Base-by-base conservation (phyloP, 2,888 invertebrate genomes). In the Himalopsyche tibetana region DNA sequence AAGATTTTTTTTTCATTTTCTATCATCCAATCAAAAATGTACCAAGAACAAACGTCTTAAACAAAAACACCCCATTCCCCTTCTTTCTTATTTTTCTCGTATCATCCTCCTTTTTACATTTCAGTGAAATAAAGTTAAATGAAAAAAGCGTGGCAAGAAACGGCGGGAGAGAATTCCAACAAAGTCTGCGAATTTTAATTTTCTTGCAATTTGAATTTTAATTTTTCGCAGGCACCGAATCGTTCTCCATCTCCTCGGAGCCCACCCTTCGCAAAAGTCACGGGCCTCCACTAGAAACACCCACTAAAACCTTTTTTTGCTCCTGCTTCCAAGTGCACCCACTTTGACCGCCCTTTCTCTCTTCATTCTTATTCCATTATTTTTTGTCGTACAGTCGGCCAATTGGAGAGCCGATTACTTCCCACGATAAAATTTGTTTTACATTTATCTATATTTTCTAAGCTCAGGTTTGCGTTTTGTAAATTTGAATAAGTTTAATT, bases 181-280 rank as follows among this genome's bases (percentile, higher is more conserved):
- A 81, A 85, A 88, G 88, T 92, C 91, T 91, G 90, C 92, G 92
- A 92, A 93, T 93, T 93, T 93, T 93, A 93, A 93, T 93, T 93
- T 93, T 93, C 93, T 93, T 92, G 93, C 92, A 91, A 92, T 93
- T 93, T 93, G 93, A 93, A 93, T 93, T 92, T 93, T 93, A 93
- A 93, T 93, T 93, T 93, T 93, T 93, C 92, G 91, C 91, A 74
- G 87, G 83, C 86, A 84, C 86, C 63, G 86, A 88, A 88, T 86
- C 88, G 88, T 86, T 83, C 86, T 83, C 80, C 28, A 9, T n/a
- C 55, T 83, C 83, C 79, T 80, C 19, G 38, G 56, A 36, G 11
- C 38, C 84, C 45, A 51, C 40, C 19, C 51, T 19, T 63, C 63
- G 63, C 19, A 63, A 63, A 63, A 63, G 63, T 63, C 63, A 63